A percentile compares a stretch with the other conserved stretches of the same genome.
Evolutionary conservation across 2,797 vertebrate genomes (phyloP).

Genomic region (Amblyraja radiata): DNA sequence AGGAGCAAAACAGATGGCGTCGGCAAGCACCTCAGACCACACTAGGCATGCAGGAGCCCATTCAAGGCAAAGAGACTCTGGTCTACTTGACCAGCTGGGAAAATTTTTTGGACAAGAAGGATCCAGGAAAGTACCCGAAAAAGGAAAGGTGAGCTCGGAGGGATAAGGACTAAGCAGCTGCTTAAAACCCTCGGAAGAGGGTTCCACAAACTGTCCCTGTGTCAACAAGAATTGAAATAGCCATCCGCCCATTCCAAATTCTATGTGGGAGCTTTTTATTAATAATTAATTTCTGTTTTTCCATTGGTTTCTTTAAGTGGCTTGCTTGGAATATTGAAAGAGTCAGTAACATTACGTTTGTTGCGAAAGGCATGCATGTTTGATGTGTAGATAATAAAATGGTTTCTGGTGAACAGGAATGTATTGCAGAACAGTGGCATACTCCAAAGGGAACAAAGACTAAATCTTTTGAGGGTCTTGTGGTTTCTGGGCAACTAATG

Average conservation of each 20-base stretch:
- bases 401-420: background rate
- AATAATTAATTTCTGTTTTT: background rate
- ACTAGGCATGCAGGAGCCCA: constrained; percentile 60
- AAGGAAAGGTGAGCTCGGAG: constrained; percentile 86
- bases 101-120: constrained; percentile 85
- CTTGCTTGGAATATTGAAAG: background rate
- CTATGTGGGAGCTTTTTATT: background rate
- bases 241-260: constrained; percentile 39
- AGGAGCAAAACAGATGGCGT: constrained; percentile 77
- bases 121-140: constrained; percentile 76
- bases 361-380: background rate
- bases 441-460: background rate
- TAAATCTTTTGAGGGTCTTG: background rate
- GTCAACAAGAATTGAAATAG: constrained; percentile 49
- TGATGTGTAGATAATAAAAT: constrained; percentile 23
- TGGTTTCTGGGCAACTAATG: background rate
- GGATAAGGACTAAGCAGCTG: constrained; percentile 49
- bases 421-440: background rate
- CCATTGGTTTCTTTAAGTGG: background rate
- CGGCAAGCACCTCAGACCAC: constrained; percentile 83
- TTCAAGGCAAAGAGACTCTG: constrained; percentile 79
- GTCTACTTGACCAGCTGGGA: constrained; percentile 90
- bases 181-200: constrained; percentile 46
- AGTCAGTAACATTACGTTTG: background rate
- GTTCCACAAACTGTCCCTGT: constrained; percentile 13